A percentile compares a stretch with the other conserved stretches of the same genome.
phyloP scores from a whole-genome alignment of 2,797 vertebrate genomes.

The Pangasius sanitwongsei region DNA sequence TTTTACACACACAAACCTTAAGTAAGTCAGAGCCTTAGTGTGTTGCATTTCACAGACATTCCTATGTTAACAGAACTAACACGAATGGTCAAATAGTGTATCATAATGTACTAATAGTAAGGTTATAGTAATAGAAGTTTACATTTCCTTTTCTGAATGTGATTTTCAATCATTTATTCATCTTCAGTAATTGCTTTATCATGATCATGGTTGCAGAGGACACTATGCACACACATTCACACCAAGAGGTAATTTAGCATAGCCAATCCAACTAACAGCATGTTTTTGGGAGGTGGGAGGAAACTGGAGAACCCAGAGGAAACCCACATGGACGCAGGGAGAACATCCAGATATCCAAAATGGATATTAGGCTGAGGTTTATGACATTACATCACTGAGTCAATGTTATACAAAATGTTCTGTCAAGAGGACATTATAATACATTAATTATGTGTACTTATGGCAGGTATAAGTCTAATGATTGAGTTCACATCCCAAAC shows the following conservation, averaged over 20 bases:
- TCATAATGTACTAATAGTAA: not conserved
- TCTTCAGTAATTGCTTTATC: not conserved
- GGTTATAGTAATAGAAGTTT: not conserved
- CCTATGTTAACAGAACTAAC: not conserved
- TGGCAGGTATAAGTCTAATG: not conserved
- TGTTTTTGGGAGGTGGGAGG: not conserved
- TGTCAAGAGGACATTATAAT: not conserved
- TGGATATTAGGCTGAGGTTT: not conserved
- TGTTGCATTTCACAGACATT: too few species aligned
- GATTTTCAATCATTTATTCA: not conserved
- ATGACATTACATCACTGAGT: not conserved
- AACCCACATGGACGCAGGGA: not conserved
- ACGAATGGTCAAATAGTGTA: not conserved
- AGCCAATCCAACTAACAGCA: not conserved
- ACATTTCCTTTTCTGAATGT: not conserved
- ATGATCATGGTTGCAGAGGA: not conserved
- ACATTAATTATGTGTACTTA: not conserved
- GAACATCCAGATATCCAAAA: not conserved
- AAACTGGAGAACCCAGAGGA: not conserved
- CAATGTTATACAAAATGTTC: not conserved
- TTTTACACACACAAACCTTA: too few species aligned
- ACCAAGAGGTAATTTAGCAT: not conserved
- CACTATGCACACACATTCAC: not conserved
- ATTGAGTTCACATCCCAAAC: not conserved
- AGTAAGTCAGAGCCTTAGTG: too few species aligned